Evolutionary conservation across 1,140 invertebrate species (phyloP).

Genomic region (Caerostris extrusa): DNA sequence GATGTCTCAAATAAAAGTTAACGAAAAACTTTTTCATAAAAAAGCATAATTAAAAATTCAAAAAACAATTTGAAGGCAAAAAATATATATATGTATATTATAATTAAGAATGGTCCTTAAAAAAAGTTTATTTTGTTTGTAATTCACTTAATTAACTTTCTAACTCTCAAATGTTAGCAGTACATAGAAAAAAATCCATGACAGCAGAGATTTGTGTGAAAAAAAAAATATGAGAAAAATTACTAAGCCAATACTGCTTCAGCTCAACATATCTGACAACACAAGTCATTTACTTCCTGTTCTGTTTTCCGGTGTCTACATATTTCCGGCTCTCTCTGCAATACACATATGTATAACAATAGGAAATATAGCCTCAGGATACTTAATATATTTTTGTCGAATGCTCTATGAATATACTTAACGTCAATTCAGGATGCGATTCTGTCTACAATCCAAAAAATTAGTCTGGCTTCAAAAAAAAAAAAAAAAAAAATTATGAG

Average conservation of each 20-base stretch:
- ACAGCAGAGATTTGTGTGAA: background rate
- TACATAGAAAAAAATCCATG: background rate
- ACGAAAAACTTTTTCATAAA: too few relatives aligned
- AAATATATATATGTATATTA: background rate
- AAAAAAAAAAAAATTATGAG: background rate
- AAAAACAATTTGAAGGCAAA: background rate
- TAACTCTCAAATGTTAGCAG: constrained; percentile 5
- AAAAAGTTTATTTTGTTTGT: constrained; percentile 58
- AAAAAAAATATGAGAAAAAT: background rate
- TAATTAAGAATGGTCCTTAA: constrained; percentile 33
- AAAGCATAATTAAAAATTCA: background rate
- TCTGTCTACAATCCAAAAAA: background rate
- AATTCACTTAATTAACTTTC: constrained; percentile 70
- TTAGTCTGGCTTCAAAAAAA: background rate
- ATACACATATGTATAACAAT: constrained; percentile 21
- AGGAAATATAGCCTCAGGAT: constrained; percentile 45
- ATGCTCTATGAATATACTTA: constrained; percentile 40
- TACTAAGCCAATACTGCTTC: constrained; percentile 42
- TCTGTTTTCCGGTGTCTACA: constrained; percentile 49
- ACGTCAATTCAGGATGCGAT: constrained; percentile 3
- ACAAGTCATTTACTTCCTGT: constrained; percentile 48
- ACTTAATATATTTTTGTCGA: constrained; percentile 52
- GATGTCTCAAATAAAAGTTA: background rate
- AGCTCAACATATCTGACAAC: constrained; percentile 56
- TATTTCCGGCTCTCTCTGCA: constrained; percentile 39